Evolutionary conservation across 2,113 vertebrate genomes (phyloP).

Genomic region (Urocynchramus pylzowi): DNA sequence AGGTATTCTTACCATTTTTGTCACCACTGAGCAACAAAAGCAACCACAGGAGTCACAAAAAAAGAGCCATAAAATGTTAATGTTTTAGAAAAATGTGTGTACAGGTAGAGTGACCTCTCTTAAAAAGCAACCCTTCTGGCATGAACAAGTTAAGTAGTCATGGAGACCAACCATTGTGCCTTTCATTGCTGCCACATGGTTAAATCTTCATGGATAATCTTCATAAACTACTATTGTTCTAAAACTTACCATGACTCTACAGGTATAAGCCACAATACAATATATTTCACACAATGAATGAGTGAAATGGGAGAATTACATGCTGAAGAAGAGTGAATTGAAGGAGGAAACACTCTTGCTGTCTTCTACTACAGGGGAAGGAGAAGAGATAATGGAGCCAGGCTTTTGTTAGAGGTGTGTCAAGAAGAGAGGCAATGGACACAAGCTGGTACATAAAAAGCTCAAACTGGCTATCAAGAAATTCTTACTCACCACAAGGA

Average conservation of each 20-base stretch:
- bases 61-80: background rate
- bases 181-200: background rate
- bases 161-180: background rate
- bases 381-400: background rate
- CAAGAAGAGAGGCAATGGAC: background rate
- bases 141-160: background rate
- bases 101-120: background rate
- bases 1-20: background rate
- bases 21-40: background rate
- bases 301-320: background rate
- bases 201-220: background rate
- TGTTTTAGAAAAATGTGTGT: background rate
- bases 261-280: background rate
- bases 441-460: background rate
- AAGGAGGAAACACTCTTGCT: background rate
- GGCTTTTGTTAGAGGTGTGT: rapidly evolving
- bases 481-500: background rate
- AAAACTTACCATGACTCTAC: background rate
- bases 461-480: background rate
- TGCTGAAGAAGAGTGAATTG: background rate
- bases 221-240: background rate
- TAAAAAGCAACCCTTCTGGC: background rate
- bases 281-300: background rate
- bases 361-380: background rate
- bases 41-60: background rate